Evolutionary conservation across 2,888 invertebrate genomes (phyloP), one percentile per base, ranked within the genome.

Genomic region (Drosophila peninsularis): DNA sequence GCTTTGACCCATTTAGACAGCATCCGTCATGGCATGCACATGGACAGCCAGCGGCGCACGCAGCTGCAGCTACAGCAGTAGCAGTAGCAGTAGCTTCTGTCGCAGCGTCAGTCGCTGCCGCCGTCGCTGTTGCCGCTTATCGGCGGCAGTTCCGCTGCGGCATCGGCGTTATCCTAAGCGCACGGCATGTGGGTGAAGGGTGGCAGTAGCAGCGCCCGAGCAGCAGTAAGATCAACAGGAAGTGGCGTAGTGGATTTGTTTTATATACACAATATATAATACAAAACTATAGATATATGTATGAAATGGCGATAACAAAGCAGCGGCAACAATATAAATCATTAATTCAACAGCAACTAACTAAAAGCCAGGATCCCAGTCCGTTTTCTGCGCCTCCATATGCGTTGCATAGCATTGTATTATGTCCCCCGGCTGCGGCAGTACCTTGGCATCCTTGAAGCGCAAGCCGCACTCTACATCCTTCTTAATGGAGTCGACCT

Each of bases 391-490:
- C 13, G 93, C 84, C 58, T 95, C 94, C 89, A 95, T 93, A 53
- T 94, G 94, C 78, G 94, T 92, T 83, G 94, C 94, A 91, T 96
- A 98, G 92, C 98, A 98, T 30, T 96, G 91, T 6, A 99, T 92
- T 0, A 92, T 93, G 91, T 99, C 99, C 0, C 97, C 97, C 0
- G 95, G 93, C 91, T 95, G 91, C 63, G 97, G 95, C 30, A 93
- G 90, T 32, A 97, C 80, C 1, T 92, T 90, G 1, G 93, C 87
- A 84, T 97, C 95, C 3, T 94, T 94, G 58, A 99, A 93, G 69
- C 95, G 95, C 32, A 99, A 90, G 0, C 99, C 99, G 92, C 99
- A 99, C 91, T 99, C 98, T 65, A 95, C 94, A 90, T 97, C 97
- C 50, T 94, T 95, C 90, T 96, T 97, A 41, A 99, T 95, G 0